Base-by-base conservation (phyloP, 2,888 invertebrate genomes). In the Agrotis clavis region DNA sequence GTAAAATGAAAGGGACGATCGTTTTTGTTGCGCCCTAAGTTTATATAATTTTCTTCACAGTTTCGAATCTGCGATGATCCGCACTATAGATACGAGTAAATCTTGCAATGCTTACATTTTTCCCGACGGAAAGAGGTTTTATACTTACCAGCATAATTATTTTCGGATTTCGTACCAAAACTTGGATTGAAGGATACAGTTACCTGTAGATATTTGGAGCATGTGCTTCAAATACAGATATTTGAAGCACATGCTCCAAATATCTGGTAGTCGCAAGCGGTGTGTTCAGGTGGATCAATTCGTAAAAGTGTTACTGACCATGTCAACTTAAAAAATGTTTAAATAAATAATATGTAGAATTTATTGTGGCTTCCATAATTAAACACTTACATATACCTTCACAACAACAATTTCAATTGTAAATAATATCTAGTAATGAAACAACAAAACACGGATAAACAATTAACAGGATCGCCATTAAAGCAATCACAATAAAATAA, bases 401-500 rank as follows among this genome's bases (percentile, higher is more conserved):
- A 56, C n/a, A 57, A 50, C 11, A 57, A 16, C 66, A 66, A 14
- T 56, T 57, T 51, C 16, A 62, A 62, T 62, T 76, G 62, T 25
- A 45, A 56, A 56, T 45, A 3, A 57, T 35, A n/a, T n/a, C n/a
- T n/a, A 62, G 45, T 56, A 9, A 50, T 50, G 30, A 69, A 66
- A 57, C 57, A 57, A 30, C 50, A 47, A 41, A 59, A 57, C 66
- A 66, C 21, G 14, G 47, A 51, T 35, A 56, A 61, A 47, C 25
- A 74, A 76, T 68, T 61, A 61, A 56, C 54, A 35, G 6, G 18
- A 56, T 74, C 9, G n/a, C 30, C 45, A 54, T 60, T 50, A 61
- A 74, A 74, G 61, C 61, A 74, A 76, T 75, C 48, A 71, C 45
- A 75, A 59, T 75, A 77, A 64, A 76, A 56, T 21, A 54, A 41